Percentiles rank a stretch among this genome's conserved stretches.
Conservation (phyloP, 2,888 invertebrate genomes). For the Drosophila pseudotalamancana region DNA sequence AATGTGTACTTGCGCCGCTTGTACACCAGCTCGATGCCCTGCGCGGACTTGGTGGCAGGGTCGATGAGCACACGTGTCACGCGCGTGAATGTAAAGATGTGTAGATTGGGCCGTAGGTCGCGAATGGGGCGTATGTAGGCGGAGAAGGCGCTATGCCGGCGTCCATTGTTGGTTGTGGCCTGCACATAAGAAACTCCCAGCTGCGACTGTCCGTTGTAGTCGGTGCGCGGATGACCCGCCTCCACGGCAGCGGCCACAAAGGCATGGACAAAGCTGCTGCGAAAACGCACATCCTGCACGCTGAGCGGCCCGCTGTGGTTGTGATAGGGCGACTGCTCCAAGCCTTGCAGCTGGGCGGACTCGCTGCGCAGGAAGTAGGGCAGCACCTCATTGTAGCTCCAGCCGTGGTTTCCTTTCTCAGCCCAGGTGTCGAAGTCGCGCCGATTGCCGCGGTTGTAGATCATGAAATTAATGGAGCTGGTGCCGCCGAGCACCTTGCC, state of each 20-base stretch:
- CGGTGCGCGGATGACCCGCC: constrained; percentile 88
- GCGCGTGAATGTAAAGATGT: constrained; percentile 87
- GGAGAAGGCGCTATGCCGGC: constrained; percentile 88
- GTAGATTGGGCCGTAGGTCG: constrained; percentile 86
- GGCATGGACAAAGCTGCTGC: constrained; percentile 85
- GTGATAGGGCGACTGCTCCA: constrained; percentile 86
- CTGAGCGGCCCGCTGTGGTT: constrained; percentile 87
- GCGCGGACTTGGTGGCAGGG: constrained; percentile 86
- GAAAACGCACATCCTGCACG: constrained; percentile 87
- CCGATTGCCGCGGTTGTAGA: constrained; percentile 90
- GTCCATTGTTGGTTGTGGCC: constrained; percentile 86
- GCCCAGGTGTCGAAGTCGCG: constrained; percentile 90
- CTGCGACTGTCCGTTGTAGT: constrained; percentile 88
- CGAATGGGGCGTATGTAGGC: constrained; percentile 87
- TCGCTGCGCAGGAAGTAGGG: constrained; percentile 88
- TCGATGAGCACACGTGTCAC: constrained; percentile 89
- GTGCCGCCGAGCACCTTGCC: constrained; percentile 87
- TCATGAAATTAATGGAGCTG: constrained; percentile 88
- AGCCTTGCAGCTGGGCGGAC: constrained; percentile 81
- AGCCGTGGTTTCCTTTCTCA: constrained; percentile 89
- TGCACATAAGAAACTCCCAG: constrained; percentile 89
- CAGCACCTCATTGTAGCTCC: constrained; percentile 88
- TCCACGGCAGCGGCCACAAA: constrained; percentile 88
- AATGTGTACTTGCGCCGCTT: constrained; percentile 82
- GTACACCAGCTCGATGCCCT: constrained; percentile 88